Conservation (phyloP, 2,888 invertebrate species). For the Tetanocera ferruginea region DNA sequence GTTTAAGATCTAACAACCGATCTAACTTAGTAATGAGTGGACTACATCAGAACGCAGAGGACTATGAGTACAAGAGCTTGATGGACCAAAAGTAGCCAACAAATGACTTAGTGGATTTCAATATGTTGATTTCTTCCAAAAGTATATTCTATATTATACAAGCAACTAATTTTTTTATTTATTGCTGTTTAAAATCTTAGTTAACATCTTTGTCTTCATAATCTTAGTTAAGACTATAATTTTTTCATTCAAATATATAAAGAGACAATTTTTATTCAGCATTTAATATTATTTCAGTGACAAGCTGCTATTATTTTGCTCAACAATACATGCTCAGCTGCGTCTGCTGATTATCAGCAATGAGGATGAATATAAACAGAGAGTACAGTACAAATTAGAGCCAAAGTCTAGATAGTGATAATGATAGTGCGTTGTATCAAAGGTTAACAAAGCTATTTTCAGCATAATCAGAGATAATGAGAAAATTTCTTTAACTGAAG, state of each 20-base stretch:
- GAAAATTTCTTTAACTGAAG: background rate
- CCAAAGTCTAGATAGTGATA: slow-evolving; percentile 2
- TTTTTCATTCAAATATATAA: too few relatives aligned
- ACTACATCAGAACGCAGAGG: too few relatives aligned
- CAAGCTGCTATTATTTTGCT: background rate
- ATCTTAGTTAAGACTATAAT: background rate
- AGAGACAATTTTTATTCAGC: background rate
- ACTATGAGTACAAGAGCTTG: too few relatives aligned
- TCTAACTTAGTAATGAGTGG: too few relatives aligned
- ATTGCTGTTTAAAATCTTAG: background rate
- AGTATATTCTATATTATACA: background rate
- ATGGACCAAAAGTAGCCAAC: too few relatives aligned
- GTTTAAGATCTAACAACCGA: too few relatives aligned
- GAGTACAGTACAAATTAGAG: background rate
- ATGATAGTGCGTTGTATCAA: background rate
- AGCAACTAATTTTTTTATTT: too few relatives aligned
- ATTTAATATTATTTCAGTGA: background rate
- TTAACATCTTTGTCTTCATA: background rate
- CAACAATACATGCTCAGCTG: background rate
- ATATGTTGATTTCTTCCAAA: background rate
- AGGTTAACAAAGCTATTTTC: background rate
- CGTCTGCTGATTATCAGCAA: background rate
- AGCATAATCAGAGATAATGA: background rate
- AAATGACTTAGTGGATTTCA: too few relatives aligned
- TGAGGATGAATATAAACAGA: background rate